phyloP scores from a whole-genome alignment of 2,797 vertebrate genomes.

The Mus caroli region DNA sequence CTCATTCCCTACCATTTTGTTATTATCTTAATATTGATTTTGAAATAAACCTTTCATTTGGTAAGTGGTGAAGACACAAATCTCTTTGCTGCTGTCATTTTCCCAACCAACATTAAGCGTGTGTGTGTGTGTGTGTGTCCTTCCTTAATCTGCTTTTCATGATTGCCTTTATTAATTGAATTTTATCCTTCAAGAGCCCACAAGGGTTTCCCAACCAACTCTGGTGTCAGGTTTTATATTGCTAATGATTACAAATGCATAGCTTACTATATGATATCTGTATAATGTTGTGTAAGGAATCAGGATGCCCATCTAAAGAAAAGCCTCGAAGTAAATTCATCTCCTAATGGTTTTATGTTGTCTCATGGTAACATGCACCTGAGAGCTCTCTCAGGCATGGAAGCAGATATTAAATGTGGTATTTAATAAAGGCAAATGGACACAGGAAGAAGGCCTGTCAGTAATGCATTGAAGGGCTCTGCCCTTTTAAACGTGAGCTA shows the following conservation, averaged over 20 bases:
- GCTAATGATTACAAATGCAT: slow-evolving; percentile 7
- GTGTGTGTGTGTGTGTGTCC: no score
- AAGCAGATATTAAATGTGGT: slow-evolving; percentile 79
- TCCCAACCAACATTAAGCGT: slow-evolving; percentile 21
- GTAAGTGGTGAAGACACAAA: not conserved
- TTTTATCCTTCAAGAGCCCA: not conserved
- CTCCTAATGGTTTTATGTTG: slow-evolving; percentile 76
- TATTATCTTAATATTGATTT: slow-evolving; percentile 57
- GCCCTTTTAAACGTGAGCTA: slow-evolving; percentile 83
- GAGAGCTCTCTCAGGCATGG: slow-evolving; percentile 58
- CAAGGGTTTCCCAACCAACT: slow-evolving; percentile 24
- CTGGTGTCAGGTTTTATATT: slow-evolving; percentile 33
- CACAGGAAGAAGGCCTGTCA: slow-evolving; percentile 81
- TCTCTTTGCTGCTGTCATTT: slow-evolving; percentile 5
- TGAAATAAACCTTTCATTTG: not conserved
- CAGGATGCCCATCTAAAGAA: slow-evolving; percentile 31
- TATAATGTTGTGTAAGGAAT: not conserved
- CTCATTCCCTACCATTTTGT: not conserved
- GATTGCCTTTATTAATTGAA: slow-evolving; percentile 45
- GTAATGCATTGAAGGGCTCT: slow-evolving; percentile 79
- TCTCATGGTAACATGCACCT: slow-evolving; percentile 53
- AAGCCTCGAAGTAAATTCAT: slow-evolving; percentile 73
- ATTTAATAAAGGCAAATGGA: slow-evolving; percentile 86
- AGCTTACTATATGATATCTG: slow-evolving; percentile 10
- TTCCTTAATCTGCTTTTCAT: slow-evolving; percentile 4